Evolutionary conservation across 2,888 invertebrate species (phyloP).

Genomic region (Cinara cedri): DNA sequence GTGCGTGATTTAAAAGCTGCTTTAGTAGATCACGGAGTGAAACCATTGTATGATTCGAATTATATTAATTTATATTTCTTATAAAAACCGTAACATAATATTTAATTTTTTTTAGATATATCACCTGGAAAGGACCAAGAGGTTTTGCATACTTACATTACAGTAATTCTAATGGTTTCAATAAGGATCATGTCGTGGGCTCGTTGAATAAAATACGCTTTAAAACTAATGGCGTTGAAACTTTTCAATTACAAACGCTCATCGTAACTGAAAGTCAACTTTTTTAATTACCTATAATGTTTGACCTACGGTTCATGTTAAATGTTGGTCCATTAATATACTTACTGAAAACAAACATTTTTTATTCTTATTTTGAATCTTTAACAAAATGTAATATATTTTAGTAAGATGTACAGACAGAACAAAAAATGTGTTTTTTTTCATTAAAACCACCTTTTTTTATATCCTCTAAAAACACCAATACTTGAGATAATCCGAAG

Average conservation of each 20-base stretch:
- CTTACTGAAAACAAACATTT: too few species aligned
- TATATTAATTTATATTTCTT: not conserved
- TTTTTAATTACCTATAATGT: too few species aligned
- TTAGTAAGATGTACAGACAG: too few species aligned
- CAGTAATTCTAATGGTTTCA: constrained; percentile 22
- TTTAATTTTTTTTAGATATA: constrained; percentile 67
- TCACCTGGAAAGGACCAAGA: constrained; percentile 69
- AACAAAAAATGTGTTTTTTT: too few species aligned
- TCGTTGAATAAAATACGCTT: constrained; percentile 48
- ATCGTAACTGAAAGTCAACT: constrained; percentile 50
- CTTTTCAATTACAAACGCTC: constrained; percentile 50
- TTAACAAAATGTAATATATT: too few species aligned
- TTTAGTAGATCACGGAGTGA: constrained; percentile 75
- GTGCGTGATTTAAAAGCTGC: constrained; percentile 79
- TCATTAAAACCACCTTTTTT: too few species aligned
- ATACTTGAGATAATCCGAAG: too few species aligned
- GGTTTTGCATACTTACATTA: constrained; percentile 75
- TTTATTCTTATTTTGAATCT: too few species aligned
- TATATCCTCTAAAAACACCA: too few species aligned
- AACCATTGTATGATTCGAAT: constrained; percentile 65
- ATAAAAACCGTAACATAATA: too few species aligned
- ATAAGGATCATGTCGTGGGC: constrained; percentile 39
- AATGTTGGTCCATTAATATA: too few species aligned
- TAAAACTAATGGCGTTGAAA: constrained; percentile 51
- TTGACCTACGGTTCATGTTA: constrained; percentile 25